Evolutionary conservation across 2,113 vertebrate genomes (phyloP).

Genomic region (Butorides virescens): DNA sequence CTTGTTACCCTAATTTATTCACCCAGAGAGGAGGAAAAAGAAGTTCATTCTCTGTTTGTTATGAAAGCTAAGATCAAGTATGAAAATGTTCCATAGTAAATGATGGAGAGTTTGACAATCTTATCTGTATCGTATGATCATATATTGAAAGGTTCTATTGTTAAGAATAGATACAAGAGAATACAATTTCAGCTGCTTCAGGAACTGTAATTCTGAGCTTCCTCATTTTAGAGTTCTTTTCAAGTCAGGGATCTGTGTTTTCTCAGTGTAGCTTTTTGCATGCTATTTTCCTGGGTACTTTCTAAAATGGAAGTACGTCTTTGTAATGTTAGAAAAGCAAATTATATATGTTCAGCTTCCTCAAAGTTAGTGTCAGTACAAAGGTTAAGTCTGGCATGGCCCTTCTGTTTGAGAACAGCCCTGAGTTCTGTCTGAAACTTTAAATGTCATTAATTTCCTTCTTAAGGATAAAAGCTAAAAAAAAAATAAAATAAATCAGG

Average conservation of each 20-base stretch:
- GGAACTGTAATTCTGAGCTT: slow-evolving; percentile 33
- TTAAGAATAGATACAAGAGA: slow-evolving; percentile 49
- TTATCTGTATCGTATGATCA: slow-evolving; percentile 43
- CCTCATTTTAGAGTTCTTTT: slow-evolving; percentile 29
- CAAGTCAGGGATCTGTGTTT: neutral
- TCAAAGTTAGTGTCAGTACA: neutral
- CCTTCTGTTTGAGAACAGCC: neutral
- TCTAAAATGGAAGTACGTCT: neutral
- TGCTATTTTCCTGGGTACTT: neutral
- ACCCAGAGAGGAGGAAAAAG: neutral
- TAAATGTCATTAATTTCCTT: neutral
- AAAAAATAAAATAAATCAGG: neutral
- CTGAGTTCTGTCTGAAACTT: neutral
- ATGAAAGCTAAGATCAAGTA: slow-evolving; percentile 50
- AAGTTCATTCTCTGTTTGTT: slow-evolving; percentile 55
- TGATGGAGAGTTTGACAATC: slow-evolving; percentile 61
- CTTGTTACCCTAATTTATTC: slow-evolving; percentile 19
- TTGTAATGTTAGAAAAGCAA: neutral
- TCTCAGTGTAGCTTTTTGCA: neutral
- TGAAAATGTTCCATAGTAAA: slow-evolving; percentile 38
- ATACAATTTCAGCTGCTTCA: slow-evolving; percentile 12
- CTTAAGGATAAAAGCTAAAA: neutral
- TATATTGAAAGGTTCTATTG: slow-evolving; percentile 56
- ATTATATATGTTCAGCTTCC: neutral
- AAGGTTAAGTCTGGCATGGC: neutral